Percentiles rank a stretch among this genome's conserved stretches.
Conservation (phyloP, 1,140 invertebrate species). For the Drosophila trapezifrons region DNA sequence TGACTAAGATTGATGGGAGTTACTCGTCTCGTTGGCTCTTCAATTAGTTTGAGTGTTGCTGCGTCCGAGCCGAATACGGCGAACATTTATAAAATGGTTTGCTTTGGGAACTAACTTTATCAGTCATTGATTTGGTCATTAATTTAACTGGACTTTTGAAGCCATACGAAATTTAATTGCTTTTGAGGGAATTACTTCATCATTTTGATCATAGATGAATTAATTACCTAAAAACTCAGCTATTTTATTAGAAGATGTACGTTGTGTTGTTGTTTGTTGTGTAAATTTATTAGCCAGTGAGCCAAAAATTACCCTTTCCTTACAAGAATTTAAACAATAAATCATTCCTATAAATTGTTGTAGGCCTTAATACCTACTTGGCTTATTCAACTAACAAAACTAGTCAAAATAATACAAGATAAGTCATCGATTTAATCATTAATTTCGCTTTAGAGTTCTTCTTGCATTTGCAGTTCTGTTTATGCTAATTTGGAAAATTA, state of each 20-base stretch:
- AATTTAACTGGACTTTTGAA: slow-evolving; percentile 22
- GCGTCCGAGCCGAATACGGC: slow-evolving; percentile 7
- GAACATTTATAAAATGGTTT: slow-evolving; percentile 40
- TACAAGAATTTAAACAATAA: neutral
- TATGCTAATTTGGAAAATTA: slow-evolving; percentile 66
- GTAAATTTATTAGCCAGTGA: neutral
- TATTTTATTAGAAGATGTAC: neutral
- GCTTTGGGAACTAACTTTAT: slow-evolving; percentile 26
- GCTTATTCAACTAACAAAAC: neutral
- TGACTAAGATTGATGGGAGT: slow-evolving; percentile 73
- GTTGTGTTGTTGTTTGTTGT: neutral
- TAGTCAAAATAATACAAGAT: neutral
- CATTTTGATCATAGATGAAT: slow-evolving; percentile 12
- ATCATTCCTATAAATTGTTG: neutral
- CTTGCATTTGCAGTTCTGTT: slow-evolving; percentile 7
- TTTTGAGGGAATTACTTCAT: slow-evolving; percentile 11
- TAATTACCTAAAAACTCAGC: neutral
- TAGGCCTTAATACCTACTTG: no score
- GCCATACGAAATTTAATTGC: slow-evolving; percentile 13
- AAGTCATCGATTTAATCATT: slow-evolving; percentile 23
- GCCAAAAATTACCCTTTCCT: no score
- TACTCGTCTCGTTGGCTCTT: slow-evolving; percentile 25
- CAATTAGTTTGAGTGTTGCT: slow-evolving; percentile 39
- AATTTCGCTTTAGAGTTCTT: slow-evolving; percentile 7
- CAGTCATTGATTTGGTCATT: slow-evolving; percentile 32